Evolutionary conservation across 2,113 vertebrate genomes (phyloP).

Genomic region (Malurus cyaneus): DNA sequence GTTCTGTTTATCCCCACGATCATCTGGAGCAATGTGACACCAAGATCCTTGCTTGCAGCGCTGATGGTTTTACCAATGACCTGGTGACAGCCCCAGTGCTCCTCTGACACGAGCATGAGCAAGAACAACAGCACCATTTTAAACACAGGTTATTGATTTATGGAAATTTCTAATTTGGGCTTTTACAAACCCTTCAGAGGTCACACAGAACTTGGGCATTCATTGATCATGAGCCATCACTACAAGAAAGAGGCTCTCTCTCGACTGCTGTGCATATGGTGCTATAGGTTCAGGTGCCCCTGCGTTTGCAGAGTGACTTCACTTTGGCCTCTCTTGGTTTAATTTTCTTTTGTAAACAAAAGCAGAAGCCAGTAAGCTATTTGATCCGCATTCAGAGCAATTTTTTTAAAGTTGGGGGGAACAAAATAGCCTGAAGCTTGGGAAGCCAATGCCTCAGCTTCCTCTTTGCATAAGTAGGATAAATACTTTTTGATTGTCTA

Average conservation of each 20-base stretch:
- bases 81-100: neutral
- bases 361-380: neutral
- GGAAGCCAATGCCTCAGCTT: neutral
- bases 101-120: neutral
- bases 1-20: neutral
- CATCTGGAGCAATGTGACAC: neutral
- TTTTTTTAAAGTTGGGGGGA: neutral
- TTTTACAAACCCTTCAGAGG: neutral
- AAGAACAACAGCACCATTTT: neutral
- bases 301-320: neutral
- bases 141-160: neutral
- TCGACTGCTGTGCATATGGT: rapidly evolving
- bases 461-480: neutral
- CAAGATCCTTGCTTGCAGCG: neutral
- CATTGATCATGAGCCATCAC: neutral
- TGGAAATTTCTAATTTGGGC: neutral
- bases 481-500: neutral
- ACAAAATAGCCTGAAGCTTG: neutral
- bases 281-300: neutral
- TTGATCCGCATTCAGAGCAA: neutral
- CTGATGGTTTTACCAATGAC: neutral
- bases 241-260: neutral
- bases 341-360: neutral
- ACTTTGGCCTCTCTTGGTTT: neutral
- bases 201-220: neutral